Base-by-base conservation (phyloP, 2,888 invertebrate species). In the Abscondita cerata region DNA sequence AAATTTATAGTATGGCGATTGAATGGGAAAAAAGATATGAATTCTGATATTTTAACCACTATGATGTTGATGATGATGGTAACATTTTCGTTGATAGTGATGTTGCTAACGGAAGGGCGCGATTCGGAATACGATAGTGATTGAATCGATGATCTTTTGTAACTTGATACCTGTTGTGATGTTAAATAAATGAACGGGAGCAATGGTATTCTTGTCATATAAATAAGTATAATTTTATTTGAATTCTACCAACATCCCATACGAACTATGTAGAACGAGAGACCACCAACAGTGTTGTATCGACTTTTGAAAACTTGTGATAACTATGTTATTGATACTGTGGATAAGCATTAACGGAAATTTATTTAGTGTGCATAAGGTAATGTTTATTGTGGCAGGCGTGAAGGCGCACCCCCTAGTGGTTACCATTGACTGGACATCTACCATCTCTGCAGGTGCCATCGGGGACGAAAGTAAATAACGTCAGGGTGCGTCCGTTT, bases 401-500 rank as follows among this genome's bases (percentile, higher is more conserved):
- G 62, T 59, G 58, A 59, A 59, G 53, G 62, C 40, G 62, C 58
- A 51, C 61, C 61, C 60, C 56, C 55, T 41, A 55, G 51, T 56
- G 61, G 51, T 52, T 46, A 47, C 52, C 52, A 59, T 52, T 59
- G 59, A 61, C 55, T 51, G 34, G 52, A 61, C 55, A 56, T 52
- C 51, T 56, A 19, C 56, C 38, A 46, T 44, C 61, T 52, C 56
- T 40, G 25, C 61, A 36, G 61, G 61, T 56, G 61, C 52, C 61
- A 38, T 52, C 55, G 59, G 59, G 52, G 59, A 59, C 59, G 52
- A 52, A 59, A 52, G 59, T 59, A 59, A 59, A 59, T 59, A 59
- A 59, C 52, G 38, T 31, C 18, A 52, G 44, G 54, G 54, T 44
- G 54, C 54, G 56, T 56, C 38, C 47, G 56, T 54, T 54, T 54